Conservation (phyloP, 2,888 invertebrate species). For the Parochlus steinenii region DNA sequence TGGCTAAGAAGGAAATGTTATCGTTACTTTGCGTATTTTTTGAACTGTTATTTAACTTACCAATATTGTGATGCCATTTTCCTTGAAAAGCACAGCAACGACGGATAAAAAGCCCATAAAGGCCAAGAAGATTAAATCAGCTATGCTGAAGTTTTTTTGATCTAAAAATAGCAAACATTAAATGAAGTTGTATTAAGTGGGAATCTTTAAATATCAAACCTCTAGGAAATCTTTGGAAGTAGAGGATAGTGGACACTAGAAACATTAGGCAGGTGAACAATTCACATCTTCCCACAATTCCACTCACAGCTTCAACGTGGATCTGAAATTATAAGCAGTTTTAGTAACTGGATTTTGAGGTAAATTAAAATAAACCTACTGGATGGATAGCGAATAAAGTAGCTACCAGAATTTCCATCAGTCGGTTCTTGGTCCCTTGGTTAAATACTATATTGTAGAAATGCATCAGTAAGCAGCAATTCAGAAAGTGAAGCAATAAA, state of each 20-base stretch:
- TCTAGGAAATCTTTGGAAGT: slow-evolving; percentile 29
- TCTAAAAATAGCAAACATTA: neutral
- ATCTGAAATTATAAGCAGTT: too few species aligned
- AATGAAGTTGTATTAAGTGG: too few species aligned
- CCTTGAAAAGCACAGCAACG: slow-evolving; percentile 75
- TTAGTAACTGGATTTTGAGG: too few species aligned
- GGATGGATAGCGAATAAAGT: slow-evolving; percentile 82
- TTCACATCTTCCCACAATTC: slow-evolving; percentile 86
- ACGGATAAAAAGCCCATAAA: slow-evolving; percentile 20
- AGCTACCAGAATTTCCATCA: slow-evolving; percentile 45
- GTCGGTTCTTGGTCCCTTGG: too few species aligned
- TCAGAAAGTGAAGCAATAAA: slow-evolving; percentile 21
- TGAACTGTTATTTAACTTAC: slow-evolving; percentile 37
- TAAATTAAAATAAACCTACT: too few species aligned
- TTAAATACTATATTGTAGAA: slow-evolving; percentile 8
- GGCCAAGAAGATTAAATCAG: neutral
- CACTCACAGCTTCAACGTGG: slow-evolving; percentile 84
- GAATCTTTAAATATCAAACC: slow-evolving; percentile 11
- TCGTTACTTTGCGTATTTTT: slow-evolving; percentile 1
- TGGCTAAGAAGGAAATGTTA: slow-evolving; percentile 4
- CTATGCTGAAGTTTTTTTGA: neutral
- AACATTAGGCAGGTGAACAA: slow-evolving; percentile 66
- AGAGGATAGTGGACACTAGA: slow-evolving; percentile 49
- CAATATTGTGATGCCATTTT: slow-evolving; percentile 79
- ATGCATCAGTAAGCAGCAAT: slow-evolving; percentile 11